Base-by-base conservation (phyloP, 2,797 vertebrate genomes). In the Petrocephalus sullivani region DNA sequence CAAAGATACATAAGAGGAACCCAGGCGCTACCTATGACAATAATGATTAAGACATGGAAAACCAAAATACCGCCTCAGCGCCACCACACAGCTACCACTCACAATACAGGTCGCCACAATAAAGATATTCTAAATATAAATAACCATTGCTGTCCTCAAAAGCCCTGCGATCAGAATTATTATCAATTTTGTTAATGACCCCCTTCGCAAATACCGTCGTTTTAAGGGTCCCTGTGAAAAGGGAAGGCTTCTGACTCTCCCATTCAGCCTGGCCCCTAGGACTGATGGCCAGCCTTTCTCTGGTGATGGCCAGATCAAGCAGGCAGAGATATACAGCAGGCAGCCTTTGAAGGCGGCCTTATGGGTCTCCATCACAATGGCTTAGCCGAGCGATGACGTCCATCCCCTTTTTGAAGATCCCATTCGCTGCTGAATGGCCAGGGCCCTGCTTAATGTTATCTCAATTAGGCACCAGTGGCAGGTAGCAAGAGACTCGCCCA, bases 251-350 rank as follows among this genome's bases (percentile, higher is more conserved):
- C 71, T 19, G 71, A 78, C 71, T 78, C 16, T 16, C 37, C 71
- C 71, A 41, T 78, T 78, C 33, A 71, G 67, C 67, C 12, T 37
- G 12, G 67, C 33, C 67, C 33, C 67, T 4, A 81, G 41, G 41
- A 49, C 41, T 49, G 41, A 81, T n/a, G 75, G 75, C 41, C 41
- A 71, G 67, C 67, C 28, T 3, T 71, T 71, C 67, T 71, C 67
- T 71, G 28, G 67, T 71, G 41, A 81, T 81, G 75, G 71, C 19
- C 75, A 81, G 41, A 81, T 81, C 75, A 81, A 81, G 75, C 41
- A 12, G 19, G 75, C 75, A 46, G 75, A 81, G 75, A 81, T 81
- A 49, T 49, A 81, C 19, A 81, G 75, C 75, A 81, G 75, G 41
- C 75, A 3, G 75, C 37, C 75, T 81, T 81, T 81, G 75, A 81